Conservation (phyloP, 2,797 vertebrate genomes). For the Fratercula arctica region DNA sequence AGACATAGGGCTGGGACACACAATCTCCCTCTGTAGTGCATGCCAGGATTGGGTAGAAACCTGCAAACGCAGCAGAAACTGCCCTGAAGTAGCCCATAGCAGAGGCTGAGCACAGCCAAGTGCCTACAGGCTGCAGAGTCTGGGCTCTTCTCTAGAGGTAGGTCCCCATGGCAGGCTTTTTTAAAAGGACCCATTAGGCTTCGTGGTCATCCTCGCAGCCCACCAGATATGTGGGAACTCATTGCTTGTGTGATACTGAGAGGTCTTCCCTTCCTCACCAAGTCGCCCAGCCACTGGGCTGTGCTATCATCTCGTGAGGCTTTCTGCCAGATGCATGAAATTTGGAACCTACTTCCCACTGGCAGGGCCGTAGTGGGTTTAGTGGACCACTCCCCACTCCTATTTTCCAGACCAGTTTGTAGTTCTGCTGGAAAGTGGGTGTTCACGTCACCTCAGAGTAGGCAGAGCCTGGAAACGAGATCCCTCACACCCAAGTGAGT, state of each 20-base stretch:
- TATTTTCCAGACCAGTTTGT: not conserved
- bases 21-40: not conserved
- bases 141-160: not conserved
- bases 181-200: not conserved
- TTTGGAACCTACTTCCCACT: not conserved
- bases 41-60: constrained; percentile 42
- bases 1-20: not conserved
- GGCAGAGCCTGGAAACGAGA: not conserved
- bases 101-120: not conserved
- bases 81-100: constrained; percentile 24
- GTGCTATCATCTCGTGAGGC: accelerated
- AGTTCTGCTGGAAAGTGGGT: not conserved
- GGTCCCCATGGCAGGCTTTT: not conserved
- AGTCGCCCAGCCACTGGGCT: not conserved
- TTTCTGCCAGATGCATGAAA: not conserved
- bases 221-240: not conserved
- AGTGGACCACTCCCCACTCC: not conserved
- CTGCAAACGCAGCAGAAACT: constrained; percentile 4
- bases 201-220: accelerated
- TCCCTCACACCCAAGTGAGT: not conserved
- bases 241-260: not conserved
- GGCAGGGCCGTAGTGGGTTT: not conserved
- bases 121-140: not conserved
- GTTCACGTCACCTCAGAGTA: not conserved
- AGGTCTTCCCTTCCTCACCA: not conserved